Base-by-base conservation (phyloP, 1,140 invertebrate species). In the Brachystomella parvula region DNA sequence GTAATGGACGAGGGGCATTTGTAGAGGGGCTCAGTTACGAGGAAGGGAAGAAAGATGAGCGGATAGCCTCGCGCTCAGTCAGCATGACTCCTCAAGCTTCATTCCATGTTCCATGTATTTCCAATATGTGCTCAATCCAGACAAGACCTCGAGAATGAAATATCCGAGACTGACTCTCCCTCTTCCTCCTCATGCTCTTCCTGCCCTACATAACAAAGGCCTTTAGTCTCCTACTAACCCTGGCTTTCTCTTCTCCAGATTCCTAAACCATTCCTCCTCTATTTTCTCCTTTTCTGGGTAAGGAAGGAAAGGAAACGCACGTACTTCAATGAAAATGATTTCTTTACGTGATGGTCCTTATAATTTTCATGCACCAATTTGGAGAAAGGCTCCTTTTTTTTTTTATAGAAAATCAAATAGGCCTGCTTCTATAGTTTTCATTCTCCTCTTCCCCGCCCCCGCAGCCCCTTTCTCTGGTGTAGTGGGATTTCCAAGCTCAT, bases 281-380 rank as follows among this genome's bases (percentile, higher is more conserved):
- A 12, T 53, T 53, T 53, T 53, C 9, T 19, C 12, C 12, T 53
- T 15, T 53, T 17, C 49, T 53, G 49, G 49, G 12, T 12, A 53
- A 53, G 24, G 49, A 15, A 53, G 21, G 24, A 53, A 53, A 6
- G 24, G 49, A 53, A 53, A 53, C 15, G 49, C 49, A 53, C 49
- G 49, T 53, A 53, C 15, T 24, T 26, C 49, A 53, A 53, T 53
- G 49, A 53, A 53, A 53, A 53, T 53, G 49, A 53, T 53, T 53
- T 53, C 49, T 53, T 53, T 53, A 53, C 49, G 49, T 53, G 49
- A 53, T 53, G 49, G 49, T 24, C 12, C 49, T 17, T 53, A 53
- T 53, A 53, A 53, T 53, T 53, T 53, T 24, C 24, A 53, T 53
- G 49, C 49, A 53, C 49, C 49, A 53, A 53, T 53, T 53, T 53